Conservation (phyloP, 1,140 invertebrate species). For the Sitobion miscanthi region DNA sequence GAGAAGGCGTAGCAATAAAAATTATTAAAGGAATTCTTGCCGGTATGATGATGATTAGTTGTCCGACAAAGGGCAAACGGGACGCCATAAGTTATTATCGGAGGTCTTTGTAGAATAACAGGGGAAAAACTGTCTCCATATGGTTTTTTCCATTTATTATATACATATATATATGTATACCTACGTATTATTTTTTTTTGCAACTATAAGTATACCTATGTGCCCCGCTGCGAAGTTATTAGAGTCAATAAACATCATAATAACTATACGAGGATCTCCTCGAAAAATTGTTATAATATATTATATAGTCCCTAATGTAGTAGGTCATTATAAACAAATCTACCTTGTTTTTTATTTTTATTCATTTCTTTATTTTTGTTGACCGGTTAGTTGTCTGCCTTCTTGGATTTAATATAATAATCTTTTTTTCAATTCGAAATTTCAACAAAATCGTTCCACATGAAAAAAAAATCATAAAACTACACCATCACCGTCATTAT, state of each 20-base stretch:
- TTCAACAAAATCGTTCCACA: slow-evolving; percentile 9
- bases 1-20: not conserved
- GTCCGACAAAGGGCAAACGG: slow-evolving; percentile 51
- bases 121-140: slow-evolving; percentile 45
- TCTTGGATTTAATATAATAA: slow-evolving; percentile 40
- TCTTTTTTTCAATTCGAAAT: slow-evolving; percentile 47
- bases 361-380: slow-evolving; percentile 38
- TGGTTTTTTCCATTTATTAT: slow-evolving; percentile 28
- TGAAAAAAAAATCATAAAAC: slow-evolving; percentile 27
- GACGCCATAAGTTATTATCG: slow-evolving; percentile 40
- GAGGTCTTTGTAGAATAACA: slow-evolving; percentile 46
- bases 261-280: not conserved
- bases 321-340: slow-evolving; percentile 52
- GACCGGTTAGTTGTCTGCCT: not conserved
- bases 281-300: slow-evolving; percentile 34
- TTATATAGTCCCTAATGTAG: slow-evolving; percentile 38
- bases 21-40: slow-evolving; percentile 50
- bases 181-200: slow-evolving; percentile 37
- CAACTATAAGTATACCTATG: slow-evolving; percentile 11
- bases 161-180: not conserved
- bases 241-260: slow-evolving; percentile 42
- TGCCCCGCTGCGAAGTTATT: slow-evolving; percentile 50
- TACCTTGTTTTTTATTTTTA: slow-evolving; percentile 30
- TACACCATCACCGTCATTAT: slow-evolving; percentile 50
- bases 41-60: slow-evolving; percentile 43